Evolutionary conservation across 2,113 vertebrate species (phyloP).

Genomic region (Peromyscus leucopus): DNA sequence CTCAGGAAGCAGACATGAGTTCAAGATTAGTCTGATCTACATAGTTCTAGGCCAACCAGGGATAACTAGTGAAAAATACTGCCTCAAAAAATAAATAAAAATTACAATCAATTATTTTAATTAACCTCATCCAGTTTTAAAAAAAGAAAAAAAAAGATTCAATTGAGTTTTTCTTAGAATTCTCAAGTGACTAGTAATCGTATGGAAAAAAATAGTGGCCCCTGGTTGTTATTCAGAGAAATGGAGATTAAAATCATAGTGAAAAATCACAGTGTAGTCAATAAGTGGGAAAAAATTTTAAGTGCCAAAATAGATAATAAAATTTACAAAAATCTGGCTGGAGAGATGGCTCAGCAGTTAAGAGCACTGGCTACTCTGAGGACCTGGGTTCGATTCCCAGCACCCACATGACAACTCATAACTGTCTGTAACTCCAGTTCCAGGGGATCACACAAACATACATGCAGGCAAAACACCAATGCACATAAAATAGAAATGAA

Average conservation of each 20-base stretch:
- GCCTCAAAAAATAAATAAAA: neutral
- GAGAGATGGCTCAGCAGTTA: neutral
- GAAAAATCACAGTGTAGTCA: neutral
- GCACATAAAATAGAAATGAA: too few species aligned
- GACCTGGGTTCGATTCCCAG: neutral
- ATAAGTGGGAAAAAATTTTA: slow-evolving; percentile 11
- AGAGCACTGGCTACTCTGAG: neutral
- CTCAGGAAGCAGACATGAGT: neutral
- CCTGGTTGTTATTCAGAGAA: slow-evolving; percentile 40
- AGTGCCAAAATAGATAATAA: slow-evolving; percentile 37
- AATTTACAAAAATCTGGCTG: neutral
- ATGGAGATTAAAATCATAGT: neutral
- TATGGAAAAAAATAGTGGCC: neutral
- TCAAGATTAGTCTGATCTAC: neutral
- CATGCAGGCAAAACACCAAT: neutral
- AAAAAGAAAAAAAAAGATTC: neutral
- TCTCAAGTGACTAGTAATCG: neutral
- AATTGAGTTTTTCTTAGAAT: neutral
- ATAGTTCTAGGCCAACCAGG: neutral
- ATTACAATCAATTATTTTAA: neutral
- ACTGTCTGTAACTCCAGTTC: neutral
- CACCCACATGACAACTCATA: neutral
- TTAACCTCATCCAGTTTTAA: neutral
- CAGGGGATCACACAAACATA: neutral
- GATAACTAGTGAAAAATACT: neutral